A percentile compares a stretch with the other conserved stretches of the same genome.
Evolutionary conservation across 37 sponge, comb jelly and placozoan genomes (phyloP).

Genomic region (Chondrilla cf. caribensis): DNA sequence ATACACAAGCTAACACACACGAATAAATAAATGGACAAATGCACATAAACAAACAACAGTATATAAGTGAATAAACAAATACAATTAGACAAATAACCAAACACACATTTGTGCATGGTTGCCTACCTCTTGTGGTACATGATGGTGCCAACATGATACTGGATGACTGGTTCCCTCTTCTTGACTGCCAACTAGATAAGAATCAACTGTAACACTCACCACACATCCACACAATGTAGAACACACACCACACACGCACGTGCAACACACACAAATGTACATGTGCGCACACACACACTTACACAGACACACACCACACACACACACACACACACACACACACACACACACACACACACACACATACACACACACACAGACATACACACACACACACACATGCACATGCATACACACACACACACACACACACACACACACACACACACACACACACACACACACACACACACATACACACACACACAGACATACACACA

Average conservation of each 20-base stretch:
- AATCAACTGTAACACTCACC: constrained; percentile 49
- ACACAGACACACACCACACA: not conserved
- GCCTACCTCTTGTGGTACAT: no score
- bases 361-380: constrained; percentile 39
- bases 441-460: no score
- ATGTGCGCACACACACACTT: constrained; percentile 29
- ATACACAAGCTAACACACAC: no score
- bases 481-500: constrained; percentile 20
- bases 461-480: no score
- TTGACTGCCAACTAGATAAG: constrained; percentile 90
- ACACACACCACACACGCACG: constrained; percentile 39
- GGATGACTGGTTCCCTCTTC: constrained; percentile 89
- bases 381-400: constrained; percentile 41
- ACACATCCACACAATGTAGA: not conserved
- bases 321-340: constrained; percentile 27
- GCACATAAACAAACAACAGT: no score
- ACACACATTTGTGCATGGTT: no score
- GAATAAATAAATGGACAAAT: no score
- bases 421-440: constrained; percentile 17
- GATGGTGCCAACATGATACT: constrained; percentile 63
- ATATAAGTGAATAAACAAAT: no score
- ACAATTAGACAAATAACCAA: no score
- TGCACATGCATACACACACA: constrained; percentile 26
- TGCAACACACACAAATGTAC: constrained; percentile 28
- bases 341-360: constrained; percentile 30